phyloP scores from a whole-genome alignment of 2,797 vertebrate genomes.

The Eurystomus glaucurus region DNA sequence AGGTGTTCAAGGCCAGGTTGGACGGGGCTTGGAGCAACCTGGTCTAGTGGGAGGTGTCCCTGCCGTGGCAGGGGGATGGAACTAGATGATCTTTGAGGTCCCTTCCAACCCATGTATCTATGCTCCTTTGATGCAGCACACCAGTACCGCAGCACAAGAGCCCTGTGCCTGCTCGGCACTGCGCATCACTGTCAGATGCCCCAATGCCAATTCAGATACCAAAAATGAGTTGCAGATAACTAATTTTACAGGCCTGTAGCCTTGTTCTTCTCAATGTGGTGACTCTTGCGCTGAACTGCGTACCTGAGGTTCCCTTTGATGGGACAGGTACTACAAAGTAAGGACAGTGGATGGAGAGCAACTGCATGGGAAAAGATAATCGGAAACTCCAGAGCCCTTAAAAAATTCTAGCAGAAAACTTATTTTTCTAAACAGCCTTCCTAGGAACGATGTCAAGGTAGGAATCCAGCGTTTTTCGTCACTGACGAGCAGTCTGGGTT shows the following conservation, averaged over 20 bases:
- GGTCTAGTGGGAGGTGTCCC: too few species aligned
- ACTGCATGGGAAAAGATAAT: not conserved
- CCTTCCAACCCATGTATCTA: too few species aligned
- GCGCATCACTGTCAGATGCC: not conserved
- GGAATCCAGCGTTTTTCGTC: not conserved
- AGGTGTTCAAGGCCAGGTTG: too few species aligned
- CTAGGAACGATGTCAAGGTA: not conserved
- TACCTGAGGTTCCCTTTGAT: not conserved
- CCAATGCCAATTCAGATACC: not conserved
- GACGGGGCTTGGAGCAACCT: too few species aligned
- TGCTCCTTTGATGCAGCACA: not conserved
- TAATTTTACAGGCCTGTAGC: not conserved
- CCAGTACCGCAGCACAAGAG: fast-evolving
- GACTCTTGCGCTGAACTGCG: not conserved
- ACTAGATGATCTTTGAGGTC: too few species aligned
- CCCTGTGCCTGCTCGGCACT: not conserved
- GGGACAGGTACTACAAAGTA: not conserved
- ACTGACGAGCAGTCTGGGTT: not conserved
- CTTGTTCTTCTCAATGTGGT: not conserved
- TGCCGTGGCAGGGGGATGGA: too few species aligned
- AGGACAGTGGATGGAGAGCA: not conserved
- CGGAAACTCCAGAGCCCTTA: not conserved
- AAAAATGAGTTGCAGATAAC: not conserved
- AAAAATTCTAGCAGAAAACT: not conserved
- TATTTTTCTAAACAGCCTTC: not conserved